Evolutionary conservation across 2,113 vertebrate species (phyloP).

Genomic region (Callionymus lyra): DNA sequence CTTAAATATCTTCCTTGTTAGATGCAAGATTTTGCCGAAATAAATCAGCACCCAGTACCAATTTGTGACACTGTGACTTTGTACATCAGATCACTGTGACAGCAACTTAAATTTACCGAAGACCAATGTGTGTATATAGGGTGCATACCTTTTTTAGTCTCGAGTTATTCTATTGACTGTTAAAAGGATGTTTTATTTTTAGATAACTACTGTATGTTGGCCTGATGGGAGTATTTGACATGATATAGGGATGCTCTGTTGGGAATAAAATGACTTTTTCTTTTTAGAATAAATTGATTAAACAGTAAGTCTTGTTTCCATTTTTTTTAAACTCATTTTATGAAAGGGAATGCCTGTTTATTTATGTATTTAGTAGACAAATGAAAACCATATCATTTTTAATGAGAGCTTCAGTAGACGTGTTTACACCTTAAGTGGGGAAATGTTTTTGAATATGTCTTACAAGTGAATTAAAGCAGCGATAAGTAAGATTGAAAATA

Average conservation of each 20-base stretch:
- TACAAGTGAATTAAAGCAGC: no score
- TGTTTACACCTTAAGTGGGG: no score
- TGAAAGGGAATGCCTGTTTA: no score
- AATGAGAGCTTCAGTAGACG: no score
- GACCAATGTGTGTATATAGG: constrained; percentile 16
- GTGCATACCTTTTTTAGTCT: constrained; percentile 1
- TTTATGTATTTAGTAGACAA: no score
- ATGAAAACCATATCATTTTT: no score
- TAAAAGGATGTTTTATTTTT: constrained; percentile 37
- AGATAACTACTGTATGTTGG: constrained; percentile 32
- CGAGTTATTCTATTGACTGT: constrained; percentile 31
- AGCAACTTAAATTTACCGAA: constrained; percentile 13
- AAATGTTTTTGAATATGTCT: no score
- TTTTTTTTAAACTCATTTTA: neutral
- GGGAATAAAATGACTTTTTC: neutral
- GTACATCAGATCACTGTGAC: constrained; percentile 16
- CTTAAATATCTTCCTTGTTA: no score
- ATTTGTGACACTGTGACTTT: constrained; percentile 25
- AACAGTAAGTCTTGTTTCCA: neutral
- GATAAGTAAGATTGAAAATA: no score
- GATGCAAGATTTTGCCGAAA: no score
- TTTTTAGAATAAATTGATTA: neutral
- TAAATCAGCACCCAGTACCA: constrained; percentile 5
- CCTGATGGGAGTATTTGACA: constrained; percentile 18
- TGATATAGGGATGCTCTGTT: neutral